Evolutionary conservation across 2,888 invertebrate genomes (phyloP), one percentile per base, ranked within the genome.

Genomic region (Diploptera punctata): DNA sequence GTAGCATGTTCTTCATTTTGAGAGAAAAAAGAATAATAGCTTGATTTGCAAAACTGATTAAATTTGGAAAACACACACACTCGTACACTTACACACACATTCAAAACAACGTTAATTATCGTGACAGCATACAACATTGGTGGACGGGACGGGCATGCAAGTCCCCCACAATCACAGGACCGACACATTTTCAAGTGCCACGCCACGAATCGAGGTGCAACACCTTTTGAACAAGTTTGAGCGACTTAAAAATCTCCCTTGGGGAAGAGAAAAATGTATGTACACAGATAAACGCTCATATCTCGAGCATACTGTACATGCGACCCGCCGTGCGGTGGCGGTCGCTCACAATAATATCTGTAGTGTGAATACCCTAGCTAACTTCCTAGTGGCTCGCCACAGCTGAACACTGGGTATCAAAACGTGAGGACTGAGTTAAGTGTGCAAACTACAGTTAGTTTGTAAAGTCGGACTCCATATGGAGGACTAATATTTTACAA

Each of bases 111-210:
- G 44, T 62, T 69, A 68, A 57, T 61, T 26, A 61, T 49, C 62
- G 60, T 52, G 57, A 73, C 67, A 70, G 70, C 70, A 67, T 67
- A 73, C 67, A 68, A 72, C 67, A 72, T 47, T 38, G 69, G 73
- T 73, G 73, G 73, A 70, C 60, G 67, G 73, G 73, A 73, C 73
- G 68, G 73, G 73, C 73, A 73, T 73, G 70, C 73, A 70, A 73
- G 73, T 73, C 73, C 73, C 70, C 73, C 73, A 73, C 73, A 70
- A 73, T 73, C 73, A 73, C 73, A 73, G 73, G 73, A 61, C 67
- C 67, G 68, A 54, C 71, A 67, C 62, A 67, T 43, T 54, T 67
- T 67, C 57, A 67, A 54, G 71, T 72, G 44, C 61, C 71, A 73
- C 71, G 70, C 62, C 73, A 68, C 73, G 38, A 69, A 65, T 70